Evolutionary conservation across 2,113 vertebrate species (phyloP).

Genomic region (Suncus etruscus): DNA sequence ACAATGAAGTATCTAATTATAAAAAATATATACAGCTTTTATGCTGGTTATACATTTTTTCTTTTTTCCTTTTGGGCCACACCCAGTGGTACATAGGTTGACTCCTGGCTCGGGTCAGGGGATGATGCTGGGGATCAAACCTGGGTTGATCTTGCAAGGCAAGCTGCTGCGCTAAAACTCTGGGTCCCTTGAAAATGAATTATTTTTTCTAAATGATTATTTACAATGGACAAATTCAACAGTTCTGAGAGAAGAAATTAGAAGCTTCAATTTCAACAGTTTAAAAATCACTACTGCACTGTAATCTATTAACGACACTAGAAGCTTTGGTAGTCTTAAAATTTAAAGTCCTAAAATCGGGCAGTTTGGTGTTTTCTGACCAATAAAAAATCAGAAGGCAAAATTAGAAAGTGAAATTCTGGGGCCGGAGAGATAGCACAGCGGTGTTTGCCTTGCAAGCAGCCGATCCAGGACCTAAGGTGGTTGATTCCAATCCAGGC

Average conservation of each 20-base stretch:
- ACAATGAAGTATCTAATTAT: background rate
- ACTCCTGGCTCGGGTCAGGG: too few relatives aligned
- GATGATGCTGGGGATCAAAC: too few relatives aligned
- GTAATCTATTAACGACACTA: background rate
- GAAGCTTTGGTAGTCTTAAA: slow-evolving; percentile 31
- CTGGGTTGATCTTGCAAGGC: too few relatives aligned
- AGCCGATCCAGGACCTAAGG: too few relatives aligned
- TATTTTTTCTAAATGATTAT: slow-evolving; percentile 44
- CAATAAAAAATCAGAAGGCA: slow-evolving; percentile 31
- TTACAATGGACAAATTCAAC: background rate
- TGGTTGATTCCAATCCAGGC: too few relatives aligned
- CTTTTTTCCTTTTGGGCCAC: too few relatives aligned
- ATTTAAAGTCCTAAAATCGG: slow-evolving; percentile 25
- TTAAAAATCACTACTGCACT: background rate
- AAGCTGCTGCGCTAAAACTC: too few relatives aligned
- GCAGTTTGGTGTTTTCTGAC: background rate
- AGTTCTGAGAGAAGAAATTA: slow-evolving; percentile 46
- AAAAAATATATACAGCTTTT: slow-evolving; percentile 11
- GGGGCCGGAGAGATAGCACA: too few relatives aligned
- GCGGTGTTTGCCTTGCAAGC: too few relatives aligned
- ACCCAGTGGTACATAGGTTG: too few relatives aligned
- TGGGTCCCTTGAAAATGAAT: background rate
- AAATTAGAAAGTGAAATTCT: slow-evolving; percentile 40
- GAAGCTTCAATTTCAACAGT: background rate
- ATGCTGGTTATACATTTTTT: too few relatives aligned